Conservation (phyloP, 2,797 vertebrate species). For the Notolepis coatsorum region DNA sequence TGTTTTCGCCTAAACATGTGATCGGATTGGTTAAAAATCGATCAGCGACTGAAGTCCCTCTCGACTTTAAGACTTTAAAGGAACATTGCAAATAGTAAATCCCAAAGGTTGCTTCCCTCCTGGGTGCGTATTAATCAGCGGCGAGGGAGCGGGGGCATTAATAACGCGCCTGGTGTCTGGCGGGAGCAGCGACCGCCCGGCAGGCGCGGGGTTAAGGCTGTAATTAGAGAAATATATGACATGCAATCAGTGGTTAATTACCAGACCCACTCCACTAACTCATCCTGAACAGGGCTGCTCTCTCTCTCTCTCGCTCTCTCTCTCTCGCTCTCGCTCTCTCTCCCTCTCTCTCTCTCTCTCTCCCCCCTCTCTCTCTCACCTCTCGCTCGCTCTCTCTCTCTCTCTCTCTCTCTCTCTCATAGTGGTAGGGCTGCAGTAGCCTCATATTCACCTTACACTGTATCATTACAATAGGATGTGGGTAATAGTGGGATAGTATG, state of each 20-base stretch:
- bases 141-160: background rate
- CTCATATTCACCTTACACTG: no score
- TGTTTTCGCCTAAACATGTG: no score
- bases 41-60: background rate
- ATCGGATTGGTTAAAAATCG: background rate
- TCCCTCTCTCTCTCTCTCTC: no score
- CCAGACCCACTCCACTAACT: conserved; percentile 8
- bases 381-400: conserved; percentile 24
- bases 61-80: background rate
- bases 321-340: no score
- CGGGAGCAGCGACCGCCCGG: background rate
- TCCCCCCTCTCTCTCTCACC: background rate
- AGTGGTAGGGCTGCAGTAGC: background rate
- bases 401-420: conserved; percentile 13
- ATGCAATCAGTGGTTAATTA: conserved; percentile 31
- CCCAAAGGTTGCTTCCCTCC: background rate
- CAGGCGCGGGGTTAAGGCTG: conserved; percentile 36
- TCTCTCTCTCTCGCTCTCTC: no score
- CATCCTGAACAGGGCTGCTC: background rate
- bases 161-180: background rate
- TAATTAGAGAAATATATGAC: conserved; percentile 46
- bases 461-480: no score
- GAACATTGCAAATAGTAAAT: conserved; percentile 1
- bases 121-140: conserved; percentile 5
- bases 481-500: no score